Evolutionary conservation across 1,140 invertebrate species (phyloP), one percentile per base, ranked within the genome.

Genomic region (Drosophila yakuba): DNA sequence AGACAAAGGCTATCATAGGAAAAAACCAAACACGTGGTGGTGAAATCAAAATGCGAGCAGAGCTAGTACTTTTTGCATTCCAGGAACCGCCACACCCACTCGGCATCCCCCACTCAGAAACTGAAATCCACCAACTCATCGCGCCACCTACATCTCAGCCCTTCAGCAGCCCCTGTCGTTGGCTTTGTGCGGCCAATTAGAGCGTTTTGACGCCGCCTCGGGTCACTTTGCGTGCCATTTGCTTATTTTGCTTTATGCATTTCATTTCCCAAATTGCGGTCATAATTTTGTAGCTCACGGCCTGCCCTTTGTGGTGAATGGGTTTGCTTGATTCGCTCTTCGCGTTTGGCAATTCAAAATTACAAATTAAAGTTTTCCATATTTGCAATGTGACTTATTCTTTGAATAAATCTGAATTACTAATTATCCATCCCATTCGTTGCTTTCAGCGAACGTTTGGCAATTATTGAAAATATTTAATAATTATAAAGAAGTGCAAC

Each of bases 221-320:
- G 68, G 68, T 71, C 68, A 71, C 55, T 72, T 72, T 71, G 68
- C 68, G 68, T 72, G 68, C 68, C 68, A 72, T 72, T 72, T 72
- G 68, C 51, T 71, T 72, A 72, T 71, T 72, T 71, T 69, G 64
- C 64, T 69, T 71, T 71, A 71, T 71, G 67, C 67, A 71, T 71
- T 71, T 71, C 67, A 71, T 71, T 71, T 69, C 66, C 68, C 64
- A 71, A 71, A 72, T 72, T 72, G 68, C 68, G 68, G 68, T 72
- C 68, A 72, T 72, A 71, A 72, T 72, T 72, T 72, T 25, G 68
- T 72, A 50, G 68, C 68, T 58, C 36, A 58, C 64, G 52, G 64
- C 23, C 32, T 41, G 43, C 50, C 41, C 62, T 67, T 68, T 68
- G 48, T 41, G 51, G 51, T 35, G 7, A 8, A 43, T 11, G 35